These are phyloP conservation scores for Eupithecia inturbata DNA, from an alignment of 2,888 invertebrate genomes.

Conservation along the genomic window DNA sequence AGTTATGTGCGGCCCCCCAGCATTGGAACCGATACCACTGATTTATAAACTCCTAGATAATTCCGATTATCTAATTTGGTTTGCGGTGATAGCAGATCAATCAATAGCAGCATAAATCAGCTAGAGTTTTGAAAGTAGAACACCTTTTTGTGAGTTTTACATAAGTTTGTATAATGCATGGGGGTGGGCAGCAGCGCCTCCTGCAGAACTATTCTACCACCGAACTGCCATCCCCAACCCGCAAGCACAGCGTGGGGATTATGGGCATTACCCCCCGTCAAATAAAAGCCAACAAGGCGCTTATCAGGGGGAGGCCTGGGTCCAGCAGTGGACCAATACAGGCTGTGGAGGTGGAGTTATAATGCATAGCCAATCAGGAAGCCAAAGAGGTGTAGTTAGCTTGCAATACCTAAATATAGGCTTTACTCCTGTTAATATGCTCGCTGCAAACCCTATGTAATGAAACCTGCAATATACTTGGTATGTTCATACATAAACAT, in stretches of 20 bases:
- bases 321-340: too few relatives aligned
- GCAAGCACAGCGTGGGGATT: too few relatives aligned
- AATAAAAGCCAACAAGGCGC: too few relatives aligned
- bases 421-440: not conserved
- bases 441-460: not conserved
- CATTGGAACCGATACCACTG: constrained; percentile 51
- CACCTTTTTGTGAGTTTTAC: not conserved
- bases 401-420: not conserved
- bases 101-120: not conserved
- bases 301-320: too few relatives aligned
- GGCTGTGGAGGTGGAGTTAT: too few relatives aligned
- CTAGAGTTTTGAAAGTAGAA: constrained; percentile 6
- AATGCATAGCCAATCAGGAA: not conserved
- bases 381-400: not conserved
- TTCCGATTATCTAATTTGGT: constrained; percentile 37
- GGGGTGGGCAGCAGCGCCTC: too few relatives aligned
- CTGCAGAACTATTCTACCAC: too few relatives aligned
- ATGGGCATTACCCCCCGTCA: too few relatives aligned
- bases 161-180: not conserved
- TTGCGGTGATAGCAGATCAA: constrained; percentile 23
- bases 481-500: not conserved
- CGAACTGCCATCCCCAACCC: too few relatives aligned
- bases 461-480: not conserved
- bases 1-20: constrained; percentile 49
- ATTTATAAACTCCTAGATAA: constrained; percentile 49